A percentile compares a stretch with the other conserved stretches of the same genome.
Evolutionary conservation across 2,888 invertebrate species (phyloP).

Genomic region (Schrankia costaestrigalis): DNA sequence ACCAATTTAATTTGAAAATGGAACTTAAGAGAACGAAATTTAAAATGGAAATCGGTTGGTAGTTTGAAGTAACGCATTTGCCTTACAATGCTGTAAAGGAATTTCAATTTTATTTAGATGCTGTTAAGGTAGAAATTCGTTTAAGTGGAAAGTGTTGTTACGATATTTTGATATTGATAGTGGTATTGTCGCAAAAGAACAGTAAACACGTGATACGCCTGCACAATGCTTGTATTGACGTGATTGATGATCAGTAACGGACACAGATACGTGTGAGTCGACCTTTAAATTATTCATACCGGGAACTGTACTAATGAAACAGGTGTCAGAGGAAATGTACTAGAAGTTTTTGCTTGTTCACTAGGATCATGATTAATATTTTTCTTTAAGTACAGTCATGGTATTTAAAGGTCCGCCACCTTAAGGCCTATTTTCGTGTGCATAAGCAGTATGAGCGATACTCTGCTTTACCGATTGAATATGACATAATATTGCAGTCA

Average conservation of each 20-base stretch:
- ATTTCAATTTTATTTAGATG: background rate
- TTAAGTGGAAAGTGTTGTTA: background rate
- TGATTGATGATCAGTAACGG: constrained; percentile 61
- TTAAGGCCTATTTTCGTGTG: no score
- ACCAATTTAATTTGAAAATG: constrained; percentile 12
- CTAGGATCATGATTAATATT: no score
- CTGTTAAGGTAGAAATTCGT: constrained; percentile 9
- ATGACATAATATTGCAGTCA: no score
- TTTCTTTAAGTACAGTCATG: no score
- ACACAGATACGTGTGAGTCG: constrained; percentile 45
- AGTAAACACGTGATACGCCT: constrained; percentile 55
- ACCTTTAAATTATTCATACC: constrained; percentile 33
- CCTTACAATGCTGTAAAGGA: background rate
- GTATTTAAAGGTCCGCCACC: no score
- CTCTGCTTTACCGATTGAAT: no score
- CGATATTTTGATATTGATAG: constrained; percentile 3
- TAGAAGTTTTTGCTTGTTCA: background rate
- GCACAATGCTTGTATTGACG: constrained; percentile 45
- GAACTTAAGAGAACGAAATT: constrained; percentile 14
- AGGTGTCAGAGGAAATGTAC: constrained; percentile 9
- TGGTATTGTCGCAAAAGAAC: constrained; percentile 44
- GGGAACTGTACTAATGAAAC: constrained; percentile 8
- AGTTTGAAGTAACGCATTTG: constrained; percentile 3
- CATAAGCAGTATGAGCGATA: no score
- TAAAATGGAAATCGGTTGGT: constrained; percentile 23